These are phyloP conservation scores for Takifugu ocellatus DNA, from an alignment of 2,797 vertebrate species.

Conservation along the genomic window DNA sequence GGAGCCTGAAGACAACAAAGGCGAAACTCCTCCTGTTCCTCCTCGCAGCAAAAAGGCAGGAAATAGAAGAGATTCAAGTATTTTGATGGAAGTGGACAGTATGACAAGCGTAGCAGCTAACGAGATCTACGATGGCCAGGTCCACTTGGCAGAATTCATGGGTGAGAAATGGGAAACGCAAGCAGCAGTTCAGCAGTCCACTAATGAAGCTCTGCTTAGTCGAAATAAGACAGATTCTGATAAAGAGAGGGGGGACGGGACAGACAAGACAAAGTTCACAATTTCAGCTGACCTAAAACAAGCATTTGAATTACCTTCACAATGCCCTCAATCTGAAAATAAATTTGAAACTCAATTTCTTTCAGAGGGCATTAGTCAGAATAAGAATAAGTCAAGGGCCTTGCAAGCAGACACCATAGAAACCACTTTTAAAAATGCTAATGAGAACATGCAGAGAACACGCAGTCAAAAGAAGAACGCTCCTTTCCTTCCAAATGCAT, in stretches of 20 bases:
- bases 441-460: constrained; percentile 14
- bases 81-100: constrained; percentile 26
- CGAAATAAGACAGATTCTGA: constrained; percentile 12
- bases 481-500: constrained; percentile 46
- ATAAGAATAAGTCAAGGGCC: constrained; percentile 23
- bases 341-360: neutral
- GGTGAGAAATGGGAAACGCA: constrained; percentile 12
- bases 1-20: constrained; percentile 19
- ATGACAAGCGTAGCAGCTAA: constrained; percentile 14
- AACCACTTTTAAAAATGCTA: constrained; percentile 17
- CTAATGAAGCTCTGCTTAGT: neutral
- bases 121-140: constrained; percentile 14
- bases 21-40: constrained; percentile 49
- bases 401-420: constrained; percentile 21
- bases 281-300: neutral
- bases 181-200: neutral
- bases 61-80: constrained; percentile 29
- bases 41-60: constrained; percentile 61
- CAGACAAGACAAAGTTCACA: constrained; percentile 3
- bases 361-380: constrained; percentile 20
- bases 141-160: neutral
- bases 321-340: constrained; percentile 13
- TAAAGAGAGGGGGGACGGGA: constrained; percentile 4
- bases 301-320: constrained; percentile 5
- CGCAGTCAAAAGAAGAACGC: constrained; percentile 42